Conservation (phyloP, 2,797 vertebrate species). For the Australoheros facetus region DNA sequence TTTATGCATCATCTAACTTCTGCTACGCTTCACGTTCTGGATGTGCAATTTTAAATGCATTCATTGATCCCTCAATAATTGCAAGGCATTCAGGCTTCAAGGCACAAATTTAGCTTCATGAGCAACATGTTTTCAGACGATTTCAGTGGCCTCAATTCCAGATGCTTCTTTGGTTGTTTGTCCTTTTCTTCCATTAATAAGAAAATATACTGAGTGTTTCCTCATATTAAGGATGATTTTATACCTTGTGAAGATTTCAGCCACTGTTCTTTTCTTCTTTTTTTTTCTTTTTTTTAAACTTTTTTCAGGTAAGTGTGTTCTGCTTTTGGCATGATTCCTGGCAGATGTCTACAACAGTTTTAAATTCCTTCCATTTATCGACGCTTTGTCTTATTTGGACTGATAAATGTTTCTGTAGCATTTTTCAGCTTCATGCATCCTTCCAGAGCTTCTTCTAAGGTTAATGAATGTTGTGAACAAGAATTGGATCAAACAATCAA, state of each 20-base stretch:
- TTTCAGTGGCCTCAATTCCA: too few relatives aligned
- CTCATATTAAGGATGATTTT: background rate
- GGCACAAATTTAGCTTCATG: rapidly evolving
- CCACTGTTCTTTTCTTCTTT: background rate
- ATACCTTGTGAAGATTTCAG: background rate
- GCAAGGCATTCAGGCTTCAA: background rate
- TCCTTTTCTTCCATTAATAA: too few relatives aligned
- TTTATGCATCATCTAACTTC: background rate
- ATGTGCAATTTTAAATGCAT: background rate
- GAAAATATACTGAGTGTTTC: background rate
- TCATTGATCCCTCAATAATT: background rate
- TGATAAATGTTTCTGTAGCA: background rate
- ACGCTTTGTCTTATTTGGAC: background rate
- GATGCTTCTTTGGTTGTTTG: background rate
- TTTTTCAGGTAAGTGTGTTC: background rate
- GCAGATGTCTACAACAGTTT: background rate
- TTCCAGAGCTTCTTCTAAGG: background rate
- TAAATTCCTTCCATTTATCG: background rate
- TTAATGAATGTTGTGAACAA: too few relatives aligned
- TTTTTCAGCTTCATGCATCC: background rate
- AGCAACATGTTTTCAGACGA: background rate
- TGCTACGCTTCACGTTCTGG: background rate
- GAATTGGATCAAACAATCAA: too few relatives aligned
- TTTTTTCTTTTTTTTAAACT: background rate
- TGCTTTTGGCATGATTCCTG: background rate